Conservation (phyloP, 2,797 vertebrate species). For the Enteromius treurensis region DNA sequence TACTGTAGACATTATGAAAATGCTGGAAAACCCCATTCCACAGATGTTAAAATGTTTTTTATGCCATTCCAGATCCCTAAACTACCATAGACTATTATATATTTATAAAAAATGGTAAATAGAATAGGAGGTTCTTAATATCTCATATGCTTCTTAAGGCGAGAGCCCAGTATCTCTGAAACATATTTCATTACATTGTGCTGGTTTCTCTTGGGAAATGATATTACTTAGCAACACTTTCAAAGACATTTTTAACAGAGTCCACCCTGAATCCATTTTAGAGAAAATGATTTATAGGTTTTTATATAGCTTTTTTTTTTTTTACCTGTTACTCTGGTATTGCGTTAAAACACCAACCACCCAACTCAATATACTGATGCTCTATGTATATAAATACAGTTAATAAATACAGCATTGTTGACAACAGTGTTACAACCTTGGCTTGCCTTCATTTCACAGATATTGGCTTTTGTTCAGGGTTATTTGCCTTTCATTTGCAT, state of each 20-base stretch:
- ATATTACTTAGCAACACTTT: neutral
- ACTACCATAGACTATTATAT: neutral
- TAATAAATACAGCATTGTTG: neutral
- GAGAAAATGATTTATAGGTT: neutral
- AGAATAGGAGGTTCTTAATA: neutral
- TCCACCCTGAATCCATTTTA: neutral
- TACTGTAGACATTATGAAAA: neutral
- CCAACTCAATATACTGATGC: neutral
- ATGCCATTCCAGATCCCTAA: neutral
- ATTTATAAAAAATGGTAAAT: neutral
- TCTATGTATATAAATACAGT: neutral
- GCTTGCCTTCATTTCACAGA: neutral
- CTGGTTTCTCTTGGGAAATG: neutral
- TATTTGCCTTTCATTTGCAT: conserved; percentile 6
- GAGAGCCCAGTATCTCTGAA: neutral
- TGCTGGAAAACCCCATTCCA: neutral
- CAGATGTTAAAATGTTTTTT: neutral
- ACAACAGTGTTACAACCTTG: conserved; percentile 3
- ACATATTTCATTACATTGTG: neutral
- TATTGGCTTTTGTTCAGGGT: conserved; percentile 8
- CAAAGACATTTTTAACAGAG: neutral
- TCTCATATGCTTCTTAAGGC: neutral
- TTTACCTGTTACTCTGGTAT: neutral
- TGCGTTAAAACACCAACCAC: neutral
- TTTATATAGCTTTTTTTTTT: neutral